Conservation (phyloP, 1,140 invertebrate genomes). For the Diplogasteroides magnus region DNA sequence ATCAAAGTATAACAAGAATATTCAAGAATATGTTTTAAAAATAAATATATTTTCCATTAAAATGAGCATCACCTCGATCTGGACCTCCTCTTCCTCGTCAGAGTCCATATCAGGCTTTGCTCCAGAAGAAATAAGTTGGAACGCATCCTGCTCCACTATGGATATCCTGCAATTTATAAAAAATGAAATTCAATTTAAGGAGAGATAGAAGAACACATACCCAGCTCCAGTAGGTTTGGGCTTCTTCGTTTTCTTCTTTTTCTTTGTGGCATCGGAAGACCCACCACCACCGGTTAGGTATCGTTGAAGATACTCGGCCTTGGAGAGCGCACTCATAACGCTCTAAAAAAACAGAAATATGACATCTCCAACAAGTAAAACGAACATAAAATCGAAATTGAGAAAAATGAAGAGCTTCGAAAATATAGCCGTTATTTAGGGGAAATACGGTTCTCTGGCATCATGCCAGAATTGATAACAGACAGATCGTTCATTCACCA, state of each 20-base stretch:
- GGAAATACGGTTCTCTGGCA: background rate
- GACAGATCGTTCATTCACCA: no score
- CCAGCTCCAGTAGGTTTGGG: background rate
- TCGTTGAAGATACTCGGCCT: background rate
- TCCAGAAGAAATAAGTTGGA: background rate
- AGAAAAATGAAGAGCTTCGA: background rate
- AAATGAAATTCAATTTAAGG: background rate
- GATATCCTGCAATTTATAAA: background rate
- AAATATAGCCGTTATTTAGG: background rate
- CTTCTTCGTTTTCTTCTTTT: background rate
- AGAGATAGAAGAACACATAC: background rate
- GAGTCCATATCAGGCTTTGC: background rate
- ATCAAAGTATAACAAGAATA: no score
- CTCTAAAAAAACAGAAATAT: background rate
- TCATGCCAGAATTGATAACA: no score
- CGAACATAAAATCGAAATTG: background rate
- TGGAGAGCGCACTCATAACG: background rate
- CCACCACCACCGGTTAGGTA: background rate
- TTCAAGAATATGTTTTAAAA: no score
- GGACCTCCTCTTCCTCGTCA: background rate
- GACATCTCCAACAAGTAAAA: background rate
- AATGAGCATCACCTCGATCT: background rate
- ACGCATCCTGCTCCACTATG: background rate
- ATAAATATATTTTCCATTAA: no score
- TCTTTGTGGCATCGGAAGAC: background rate